These are phyloP conservation scores for Trididemnum clinides DNA, from an alignment of 23 tunicate genomes.

Conservation along the genomic window DNA sequence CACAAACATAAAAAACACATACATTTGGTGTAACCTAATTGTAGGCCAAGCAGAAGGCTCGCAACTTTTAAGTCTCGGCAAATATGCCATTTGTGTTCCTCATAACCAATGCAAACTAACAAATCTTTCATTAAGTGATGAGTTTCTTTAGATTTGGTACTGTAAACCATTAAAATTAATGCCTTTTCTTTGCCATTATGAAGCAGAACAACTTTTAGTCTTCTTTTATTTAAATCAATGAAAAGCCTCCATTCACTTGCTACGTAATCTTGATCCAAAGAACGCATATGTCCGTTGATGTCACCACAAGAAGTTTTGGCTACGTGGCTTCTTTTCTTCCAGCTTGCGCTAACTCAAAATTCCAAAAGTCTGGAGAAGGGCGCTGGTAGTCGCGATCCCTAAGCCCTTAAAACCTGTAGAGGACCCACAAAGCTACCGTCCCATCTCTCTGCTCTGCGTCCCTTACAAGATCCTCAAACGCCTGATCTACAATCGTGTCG, in stretches of 20 bases:
- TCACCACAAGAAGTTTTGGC: neutral
- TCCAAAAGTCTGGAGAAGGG: neutral
- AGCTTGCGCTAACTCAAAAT: neutral
- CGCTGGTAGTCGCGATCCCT: too few species aligned
- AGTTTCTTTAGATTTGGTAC: neutral
- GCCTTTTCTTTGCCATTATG: slow-evolving; percentile 11
- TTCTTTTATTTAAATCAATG: slow-evolving; percentile 15
- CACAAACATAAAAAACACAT: neutral
- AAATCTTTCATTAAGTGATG: neutral
- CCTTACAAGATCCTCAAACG: too few species aligned
- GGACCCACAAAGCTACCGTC: too few species aligned
- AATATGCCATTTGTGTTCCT: slow-evolving; percentile 13
- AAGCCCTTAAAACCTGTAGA: too few species aligned
- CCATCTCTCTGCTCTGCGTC: too few species aligned
- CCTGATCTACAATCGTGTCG: too few species aligned
- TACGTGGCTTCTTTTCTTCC: neutral
- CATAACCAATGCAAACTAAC: neutral
- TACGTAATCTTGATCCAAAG: neutral
- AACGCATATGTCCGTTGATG: neutral
- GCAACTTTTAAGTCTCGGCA: slow-evolving; percentile 31
- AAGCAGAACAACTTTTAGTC: slow-evolving; percentile 21
- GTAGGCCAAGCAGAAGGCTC: slow-evolving; percentile 2
- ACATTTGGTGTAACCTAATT: slow-evolving; percentile 15
- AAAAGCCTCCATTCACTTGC: neutral
- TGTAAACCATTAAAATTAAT: neutral